Conservation (phyloP, 1,140 invertebrate genomes). For the Leptopilina clavipes region DNA sequence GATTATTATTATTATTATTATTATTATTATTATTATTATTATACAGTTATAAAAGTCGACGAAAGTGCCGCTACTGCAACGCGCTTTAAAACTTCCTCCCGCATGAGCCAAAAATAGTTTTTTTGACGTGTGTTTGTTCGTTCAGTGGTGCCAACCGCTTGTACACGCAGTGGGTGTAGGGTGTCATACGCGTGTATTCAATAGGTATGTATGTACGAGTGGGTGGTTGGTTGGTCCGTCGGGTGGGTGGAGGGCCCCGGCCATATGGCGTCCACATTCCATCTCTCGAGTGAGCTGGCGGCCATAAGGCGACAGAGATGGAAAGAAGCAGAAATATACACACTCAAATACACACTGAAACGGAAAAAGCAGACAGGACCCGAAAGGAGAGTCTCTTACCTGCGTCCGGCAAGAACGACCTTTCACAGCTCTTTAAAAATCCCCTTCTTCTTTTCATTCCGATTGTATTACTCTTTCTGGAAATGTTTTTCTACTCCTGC, state of each 20-base stretch:
- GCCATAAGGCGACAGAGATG: slow-evolving; percentile 54
- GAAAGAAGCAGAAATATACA: slow-evolving; percentile 55
- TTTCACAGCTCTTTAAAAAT: slow-evolving; percentile 35
- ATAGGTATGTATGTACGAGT: slow-evolving; percentile 55
- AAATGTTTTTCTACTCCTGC: too few species aligned
- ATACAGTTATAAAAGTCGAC: too few species aligned
- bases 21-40: too few species aligned
- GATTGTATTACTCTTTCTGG: too few species aligned
- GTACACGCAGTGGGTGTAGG: slow-evolving; percentile 4
- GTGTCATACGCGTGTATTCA: slow-evolving; percentile 42
- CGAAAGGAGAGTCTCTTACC: slow-evolving; percentile 45
- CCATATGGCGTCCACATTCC: slow-evolving; percentile 75
- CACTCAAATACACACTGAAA: too few species aligned
- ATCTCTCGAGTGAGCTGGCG: slow-evolving; percentile 64
- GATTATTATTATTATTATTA: too few species aligned
- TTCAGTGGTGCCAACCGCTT: slow-evolving; percentile 47
- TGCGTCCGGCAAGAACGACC: slow-evolving; percentile 31
- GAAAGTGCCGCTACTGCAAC: slow-evolving; percentile 14
- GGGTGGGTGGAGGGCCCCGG: slow-evolving; percentile 61
- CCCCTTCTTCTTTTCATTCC: background rate
- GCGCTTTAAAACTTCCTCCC: slow-evolving; percentile 26
- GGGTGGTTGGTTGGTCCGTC: slow-evolving; percentile 44
- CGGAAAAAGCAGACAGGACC: slow-evolving; percentile 48
- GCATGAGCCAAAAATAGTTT: slow-evolving; percentile 61
- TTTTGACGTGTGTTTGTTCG: slow-evolving; percentile 54